A percentile compares a stretch with the other conserved stretches of the same genome.
phyloP scores from a whole-genome alignment of 2,113 vertebrate genomes.

The Ramphastos sulfuratus region DNA sequence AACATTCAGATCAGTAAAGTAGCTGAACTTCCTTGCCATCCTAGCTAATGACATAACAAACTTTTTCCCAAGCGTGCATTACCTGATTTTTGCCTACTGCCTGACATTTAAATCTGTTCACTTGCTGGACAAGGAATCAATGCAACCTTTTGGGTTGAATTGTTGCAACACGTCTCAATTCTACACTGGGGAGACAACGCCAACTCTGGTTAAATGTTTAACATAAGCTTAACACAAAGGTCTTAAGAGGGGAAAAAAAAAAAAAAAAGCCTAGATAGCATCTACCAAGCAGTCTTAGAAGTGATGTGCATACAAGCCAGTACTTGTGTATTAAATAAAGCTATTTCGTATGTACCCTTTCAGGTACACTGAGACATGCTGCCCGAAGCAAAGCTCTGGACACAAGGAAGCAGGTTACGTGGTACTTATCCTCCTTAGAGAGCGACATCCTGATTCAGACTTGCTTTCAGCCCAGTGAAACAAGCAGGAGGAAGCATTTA shows the following conservation, averaged over 20 bases:
- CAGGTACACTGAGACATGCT: neutral
- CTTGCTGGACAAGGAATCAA: neutral
- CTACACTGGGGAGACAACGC: neutral
- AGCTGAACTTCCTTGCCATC: neutral
- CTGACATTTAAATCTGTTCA: neutral
- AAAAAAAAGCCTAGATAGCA: neutral
- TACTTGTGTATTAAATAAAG: neutral
- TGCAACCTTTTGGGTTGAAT: rapidly evolving
- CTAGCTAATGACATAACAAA: neutral
- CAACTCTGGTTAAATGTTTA: neutral
- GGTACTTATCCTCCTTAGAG: neutral
- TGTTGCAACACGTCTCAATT: neutral
- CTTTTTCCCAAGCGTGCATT: neutral
- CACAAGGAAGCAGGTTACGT: neutral
- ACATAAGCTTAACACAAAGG: neutral
- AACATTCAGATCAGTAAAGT: rapidly evolving
- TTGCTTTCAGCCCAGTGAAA: neutral
- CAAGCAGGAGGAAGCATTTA: neutral
- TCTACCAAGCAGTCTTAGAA: neutral
- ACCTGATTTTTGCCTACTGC: neutral
- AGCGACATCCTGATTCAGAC: neutral
- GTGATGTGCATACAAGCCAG: neutral
- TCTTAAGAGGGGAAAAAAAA: neutral
- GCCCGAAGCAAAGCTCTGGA: neutral
- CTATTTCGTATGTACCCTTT: neutral